Conservation (phyloP, 1,140 invertebrate genomes). For the Gerris buenoi region DNA sequence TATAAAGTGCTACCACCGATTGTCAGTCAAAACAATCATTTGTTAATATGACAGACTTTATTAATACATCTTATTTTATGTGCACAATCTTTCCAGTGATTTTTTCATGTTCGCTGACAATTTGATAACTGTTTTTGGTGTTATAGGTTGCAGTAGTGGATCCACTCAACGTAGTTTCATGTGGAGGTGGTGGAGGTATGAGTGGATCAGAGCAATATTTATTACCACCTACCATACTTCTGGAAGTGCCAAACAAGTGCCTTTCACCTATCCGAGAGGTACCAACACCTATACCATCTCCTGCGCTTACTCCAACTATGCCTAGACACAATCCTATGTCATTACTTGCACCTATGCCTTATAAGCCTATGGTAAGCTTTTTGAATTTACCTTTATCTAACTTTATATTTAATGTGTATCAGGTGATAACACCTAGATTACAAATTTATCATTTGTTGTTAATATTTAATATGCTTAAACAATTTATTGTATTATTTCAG, state of each 20-base stretch:
- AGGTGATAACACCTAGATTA: too few relatives aligned
- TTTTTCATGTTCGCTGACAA: too few relatives aligned
- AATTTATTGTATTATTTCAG: neutral
- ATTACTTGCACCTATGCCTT: conserved; percentile 12
- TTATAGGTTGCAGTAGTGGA: conserved; percentile 51
- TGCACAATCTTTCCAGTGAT: too few relatives aligned
- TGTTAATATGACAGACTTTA: too few relatives aligned
- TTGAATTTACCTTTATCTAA: too few relatives aligned
- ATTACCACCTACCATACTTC: conserved; percentile 48
- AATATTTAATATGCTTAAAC: too few relatives aligned
- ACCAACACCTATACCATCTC: conserved; percentile 48
- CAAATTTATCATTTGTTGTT: too few relatives aligned
- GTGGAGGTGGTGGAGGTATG: conserved; percentile 20
- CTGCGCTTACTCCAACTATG: conserved; percentile 48
- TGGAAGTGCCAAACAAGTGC: conserved; percentile 57
- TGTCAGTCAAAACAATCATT: too few relatives aligned
- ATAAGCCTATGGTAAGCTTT: conserved; percentile 21
- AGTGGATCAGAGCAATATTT: conserved; percentile 33
- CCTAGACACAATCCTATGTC: conserved; percentile 22
- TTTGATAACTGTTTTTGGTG: too few relatives aligned
- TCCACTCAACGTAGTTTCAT: conserved; percentile 43
- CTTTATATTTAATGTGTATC: too few relatives aligned
- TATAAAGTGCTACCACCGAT: too few relatives aligned
- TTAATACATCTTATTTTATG: too few relatives aligned
- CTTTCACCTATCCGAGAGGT: conserved; percentile 55